phyloP scores from a whole-genome alignment of 2,888 invertebrate genomes.

The Leptopilina drosophilae region DNA sequence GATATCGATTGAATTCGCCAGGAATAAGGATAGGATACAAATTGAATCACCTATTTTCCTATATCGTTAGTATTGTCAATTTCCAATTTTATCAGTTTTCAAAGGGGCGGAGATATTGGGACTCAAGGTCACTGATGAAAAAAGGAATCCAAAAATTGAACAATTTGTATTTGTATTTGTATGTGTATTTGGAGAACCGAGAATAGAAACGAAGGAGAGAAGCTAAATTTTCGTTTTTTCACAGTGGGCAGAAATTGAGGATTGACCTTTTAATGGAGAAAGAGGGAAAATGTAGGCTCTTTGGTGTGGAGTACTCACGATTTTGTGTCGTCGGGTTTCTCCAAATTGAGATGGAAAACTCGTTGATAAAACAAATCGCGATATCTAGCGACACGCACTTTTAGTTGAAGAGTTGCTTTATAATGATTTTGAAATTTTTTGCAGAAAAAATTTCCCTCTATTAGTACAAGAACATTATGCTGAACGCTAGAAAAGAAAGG shows the following conservation, averaged over 20 bases:
- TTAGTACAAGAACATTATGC: constrained; percentile 55
- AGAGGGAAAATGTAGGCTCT: constrained; percentile 21
- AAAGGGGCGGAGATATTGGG: background rate
- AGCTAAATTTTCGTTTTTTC: background rate
- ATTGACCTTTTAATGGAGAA: constrained; percentile 23
- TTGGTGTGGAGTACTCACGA: constrained; percentile 5
- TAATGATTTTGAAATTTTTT: too few species aligned
- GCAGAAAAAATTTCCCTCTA: too few species aligned
- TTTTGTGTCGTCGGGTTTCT: constrained; percentile 4
- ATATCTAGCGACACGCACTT: too few species aligned
- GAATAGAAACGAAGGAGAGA: background rate
- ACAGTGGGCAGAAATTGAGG: constrained; percentile 3
- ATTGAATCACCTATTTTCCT: background rate
- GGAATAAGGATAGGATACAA: background rate
- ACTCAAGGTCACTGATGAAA: constrained; percentile 12
- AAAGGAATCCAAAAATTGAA: background rate
- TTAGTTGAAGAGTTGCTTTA: background rate
- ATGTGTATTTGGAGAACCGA: background rate
- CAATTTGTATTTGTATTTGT: too few species aligned
- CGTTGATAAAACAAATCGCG: background rate
- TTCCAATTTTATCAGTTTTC: background rate
- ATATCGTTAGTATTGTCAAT: background rate
- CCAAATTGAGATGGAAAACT: background rate
- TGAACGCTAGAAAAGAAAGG: constrained; percentile 51
- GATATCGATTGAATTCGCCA: background rate